phyloP scores from a whole-genome alignment of 2,113 vertebrate species.

The Saccopteryx leptura region DNA sequence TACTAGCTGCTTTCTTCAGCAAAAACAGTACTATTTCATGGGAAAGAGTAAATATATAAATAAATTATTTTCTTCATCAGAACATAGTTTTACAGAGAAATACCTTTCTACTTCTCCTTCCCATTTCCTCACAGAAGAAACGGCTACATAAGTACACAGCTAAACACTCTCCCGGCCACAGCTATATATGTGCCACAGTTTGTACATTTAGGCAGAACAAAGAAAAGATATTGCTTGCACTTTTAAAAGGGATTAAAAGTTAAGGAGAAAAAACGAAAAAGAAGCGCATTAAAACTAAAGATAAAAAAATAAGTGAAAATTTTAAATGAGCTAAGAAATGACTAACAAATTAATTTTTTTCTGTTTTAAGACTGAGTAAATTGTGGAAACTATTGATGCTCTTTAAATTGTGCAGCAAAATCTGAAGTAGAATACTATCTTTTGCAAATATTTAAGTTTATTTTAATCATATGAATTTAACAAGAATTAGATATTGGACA shows the following conservation, averaged over 20 bases:
- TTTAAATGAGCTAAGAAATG: neutral
- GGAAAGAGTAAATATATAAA: neutral
- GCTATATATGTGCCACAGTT: neutral
- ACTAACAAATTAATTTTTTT: neutral
- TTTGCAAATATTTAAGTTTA: conserved; percentile 12
- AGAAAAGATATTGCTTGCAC: neutral
- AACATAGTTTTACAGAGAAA: neutral
- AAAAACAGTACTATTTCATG: neutral
- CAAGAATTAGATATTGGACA: neutral
- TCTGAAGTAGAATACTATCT: neutral
- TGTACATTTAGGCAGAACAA: neutral
- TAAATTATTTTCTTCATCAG: neutral
- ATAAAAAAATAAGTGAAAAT: neutral
- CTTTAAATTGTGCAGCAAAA: neutral
- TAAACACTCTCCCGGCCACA: neutral
- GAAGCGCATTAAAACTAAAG: neutral
- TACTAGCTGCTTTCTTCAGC: neutral
- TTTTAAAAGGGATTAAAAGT: neutral
- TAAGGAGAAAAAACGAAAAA: conserved; percentile 10
- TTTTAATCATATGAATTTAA: neutral
- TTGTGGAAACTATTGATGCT: neutral
- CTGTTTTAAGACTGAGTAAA: neutral
- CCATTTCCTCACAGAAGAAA: neutral
- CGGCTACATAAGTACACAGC: neutral
- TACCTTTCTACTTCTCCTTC: neutral